Conservation (phyloP, 2,113 vertebrate species). For the Lonchura striata region DNA sequence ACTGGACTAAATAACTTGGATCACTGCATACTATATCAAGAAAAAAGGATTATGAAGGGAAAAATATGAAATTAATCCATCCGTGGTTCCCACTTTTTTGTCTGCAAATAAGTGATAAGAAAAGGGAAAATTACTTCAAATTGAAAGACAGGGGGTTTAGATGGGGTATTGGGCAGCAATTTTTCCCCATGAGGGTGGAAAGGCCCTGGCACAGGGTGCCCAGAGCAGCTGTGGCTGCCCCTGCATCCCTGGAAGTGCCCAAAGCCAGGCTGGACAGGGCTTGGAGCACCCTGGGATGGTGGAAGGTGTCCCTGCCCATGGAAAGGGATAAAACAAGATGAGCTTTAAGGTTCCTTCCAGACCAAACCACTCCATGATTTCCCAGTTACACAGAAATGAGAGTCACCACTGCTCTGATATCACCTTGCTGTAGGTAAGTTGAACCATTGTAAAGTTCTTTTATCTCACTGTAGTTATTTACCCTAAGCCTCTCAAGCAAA, state of each 20-base stretch:
- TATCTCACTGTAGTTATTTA: neutral
- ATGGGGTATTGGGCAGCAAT: neutral
- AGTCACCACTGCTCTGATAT: neutral
- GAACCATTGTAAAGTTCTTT: neutral
- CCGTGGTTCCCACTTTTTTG: neutral
- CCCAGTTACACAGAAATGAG: neutral
- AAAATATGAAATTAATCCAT: neutral
- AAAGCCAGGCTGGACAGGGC: rapidly evolving
- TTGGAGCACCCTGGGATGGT: rapidly evolving
- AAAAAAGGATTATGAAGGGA: neutral
- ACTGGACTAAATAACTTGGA: neutral
- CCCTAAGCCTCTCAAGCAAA: neutral
- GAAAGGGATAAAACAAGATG: rapidly evolving
- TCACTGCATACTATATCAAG: neutral
- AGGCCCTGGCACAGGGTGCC: neutral
- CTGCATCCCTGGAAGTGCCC: neutral
- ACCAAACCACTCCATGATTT: neutral
- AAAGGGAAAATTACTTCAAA: neutral
- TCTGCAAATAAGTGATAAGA: neutral
- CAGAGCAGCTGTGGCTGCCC: neutral
- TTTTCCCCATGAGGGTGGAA: rapidly evolving
- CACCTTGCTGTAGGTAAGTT: neutral
- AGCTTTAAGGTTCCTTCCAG: neutral
- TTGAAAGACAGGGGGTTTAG: rapidly evolving
- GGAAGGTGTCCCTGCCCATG: neutral